phyloP scores from a whole-genome alignment of 2,888 invertebrate species.

The Palloptera scutellata region DNA sequence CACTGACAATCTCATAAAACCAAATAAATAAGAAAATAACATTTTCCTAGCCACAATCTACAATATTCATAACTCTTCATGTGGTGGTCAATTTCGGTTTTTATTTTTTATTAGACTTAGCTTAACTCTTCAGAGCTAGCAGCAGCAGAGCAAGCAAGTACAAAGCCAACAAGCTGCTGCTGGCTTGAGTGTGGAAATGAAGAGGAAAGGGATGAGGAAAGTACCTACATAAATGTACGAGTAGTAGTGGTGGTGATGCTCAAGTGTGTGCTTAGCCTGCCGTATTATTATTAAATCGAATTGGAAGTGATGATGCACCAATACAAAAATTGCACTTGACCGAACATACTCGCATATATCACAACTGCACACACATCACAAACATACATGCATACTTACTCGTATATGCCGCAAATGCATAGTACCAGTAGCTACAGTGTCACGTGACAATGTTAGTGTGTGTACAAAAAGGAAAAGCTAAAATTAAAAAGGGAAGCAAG shows the following conservation, averaged over 20 bases:
- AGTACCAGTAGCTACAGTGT: too few relatives aligned
- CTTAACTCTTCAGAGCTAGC: too few relatives aligned
- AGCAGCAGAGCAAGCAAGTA: too few relatives aligned
- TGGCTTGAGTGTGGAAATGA: too few relatives aligned
- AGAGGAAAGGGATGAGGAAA: too few relatives aligned
- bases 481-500: slow-evolving; percentile 13
- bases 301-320: slow-evolving; percentile 29
- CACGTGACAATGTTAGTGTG: neutral
- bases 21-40: slow-evolving; percentile 31
- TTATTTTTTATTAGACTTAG: neutral
- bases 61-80: slow-evolving; percentile 35
- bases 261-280: neutral
- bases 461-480: neutral
- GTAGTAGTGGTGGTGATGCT: too few relatives aligned
- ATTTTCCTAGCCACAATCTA: slow-evolving; percentile 27
- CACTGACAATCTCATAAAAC: slow-evolving; percentile 22
- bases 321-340: slow-evolving; percentile 27
- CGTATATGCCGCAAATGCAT: too few relatives aligned
- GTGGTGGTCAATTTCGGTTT: slow-evolving; percentile 5
- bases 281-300: slow-evolving; percentile 25
- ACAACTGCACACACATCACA: too few relatives aligned
- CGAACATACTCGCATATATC: neutral
- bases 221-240: too few relatives aligned
- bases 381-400: too few relatives aligned
- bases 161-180: too few relatives aligned